Conservation (phyloP, 2,113 vertebrate species). For the Malaclemys terrapin region DNA sequence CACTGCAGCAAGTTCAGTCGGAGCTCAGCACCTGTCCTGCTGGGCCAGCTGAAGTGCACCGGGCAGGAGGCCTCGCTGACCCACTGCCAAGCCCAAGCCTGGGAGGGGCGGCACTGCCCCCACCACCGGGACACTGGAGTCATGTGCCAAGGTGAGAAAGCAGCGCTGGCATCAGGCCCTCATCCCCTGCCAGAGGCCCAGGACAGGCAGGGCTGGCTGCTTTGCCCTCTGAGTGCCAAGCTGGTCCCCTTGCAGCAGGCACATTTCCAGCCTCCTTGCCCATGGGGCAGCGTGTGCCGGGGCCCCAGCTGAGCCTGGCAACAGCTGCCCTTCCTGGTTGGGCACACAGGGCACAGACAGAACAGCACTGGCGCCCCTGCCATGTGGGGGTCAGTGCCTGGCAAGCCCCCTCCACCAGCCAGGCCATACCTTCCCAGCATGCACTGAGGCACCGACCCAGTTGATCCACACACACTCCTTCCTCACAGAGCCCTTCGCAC, state of each 20-base stretch:
- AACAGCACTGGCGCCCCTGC: background rate
- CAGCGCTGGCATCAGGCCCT: background rate
- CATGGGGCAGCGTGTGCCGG: background rate
- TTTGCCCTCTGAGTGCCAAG: background rate
- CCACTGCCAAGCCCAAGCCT: no score
- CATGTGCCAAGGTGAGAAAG: background rate
- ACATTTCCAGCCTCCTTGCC: background rate
- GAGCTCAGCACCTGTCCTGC: no score
- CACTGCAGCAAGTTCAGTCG: background rate
- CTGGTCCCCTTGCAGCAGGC: background rate
- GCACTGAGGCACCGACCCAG: no score
- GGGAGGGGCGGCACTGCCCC: background rate
- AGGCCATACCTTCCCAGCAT: no score
- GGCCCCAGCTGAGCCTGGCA: no score
- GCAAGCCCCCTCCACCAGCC: no score
- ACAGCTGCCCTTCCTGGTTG: background rate
- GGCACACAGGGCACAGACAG: background rate
- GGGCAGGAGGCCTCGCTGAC: background rate
- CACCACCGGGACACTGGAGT: background rate
- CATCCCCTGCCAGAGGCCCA: background rate
- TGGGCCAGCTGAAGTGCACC: no score
- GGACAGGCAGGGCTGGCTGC: background rate
- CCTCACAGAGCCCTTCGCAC: background rate
- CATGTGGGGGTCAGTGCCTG: background rate
- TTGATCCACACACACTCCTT: background rate